A percentile compares a stretch with the other conserved stretches of the same genome.
These are phyloP conservation scores for Monodelphis domestica DNA, from an alignment of 2,797 vertebrate species.

Conservation along the genomic window DNA sequence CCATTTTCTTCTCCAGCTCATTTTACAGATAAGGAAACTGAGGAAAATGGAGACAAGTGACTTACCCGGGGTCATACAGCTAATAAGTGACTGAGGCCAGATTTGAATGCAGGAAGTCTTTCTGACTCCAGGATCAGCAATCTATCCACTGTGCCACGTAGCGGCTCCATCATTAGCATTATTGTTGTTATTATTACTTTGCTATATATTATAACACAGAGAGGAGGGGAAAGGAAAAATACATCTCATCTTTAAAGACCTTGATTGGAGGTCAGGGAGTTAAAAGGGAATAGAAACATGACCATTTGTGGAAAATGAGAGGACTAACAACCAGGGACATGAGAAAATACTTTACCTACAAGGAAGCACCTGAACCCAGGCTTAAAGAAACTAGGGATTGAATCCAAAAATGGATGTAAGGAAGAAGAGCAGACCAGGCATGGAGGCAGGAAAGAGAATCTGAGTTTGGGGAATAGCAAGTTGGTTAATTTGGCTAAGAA, in stretches of 20 bases:
- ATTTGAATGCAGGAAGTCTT: too few species aligned
- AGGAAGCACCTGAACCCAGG: background rate
- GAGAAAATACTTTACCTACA: background rate
- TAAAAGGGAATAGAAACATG: background rate
- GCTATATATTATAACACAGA: background rate
- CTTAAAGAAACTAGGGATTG: background rate
- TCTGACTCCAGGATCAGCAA: too few species aligned
- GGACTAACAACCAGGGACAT: background rate
- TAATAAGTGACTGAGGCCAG: too few species aligned
- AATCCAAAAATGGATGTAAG: background rate
- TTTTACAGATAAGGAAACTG: too few species aligned
- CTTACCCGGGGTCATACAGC: too few species aligned
- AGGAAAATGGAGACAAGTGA: too few species aligned
- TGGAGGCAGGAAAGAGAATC: background rate
- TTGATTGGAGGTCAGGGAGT: background rate
- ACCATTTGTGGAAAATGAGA: background rate
- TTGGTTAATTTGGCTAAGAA: background rate
- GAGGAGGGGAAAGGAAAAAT: background rate
- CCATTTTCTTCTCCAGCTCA: too few species aligned
- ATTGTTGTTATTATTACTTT: background rate
- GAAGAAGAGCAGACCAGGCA: background rate
- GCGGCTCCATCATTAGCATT: too few species aligned
- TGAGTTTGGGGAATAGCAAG: background rate
- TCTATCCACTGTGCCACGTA: too few species aligned
- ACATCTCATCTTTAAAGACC: background rate